phyloP scores from a whole-genome alignment of 2,797 vertebrate species.

The Sebastes minor region DNA sequence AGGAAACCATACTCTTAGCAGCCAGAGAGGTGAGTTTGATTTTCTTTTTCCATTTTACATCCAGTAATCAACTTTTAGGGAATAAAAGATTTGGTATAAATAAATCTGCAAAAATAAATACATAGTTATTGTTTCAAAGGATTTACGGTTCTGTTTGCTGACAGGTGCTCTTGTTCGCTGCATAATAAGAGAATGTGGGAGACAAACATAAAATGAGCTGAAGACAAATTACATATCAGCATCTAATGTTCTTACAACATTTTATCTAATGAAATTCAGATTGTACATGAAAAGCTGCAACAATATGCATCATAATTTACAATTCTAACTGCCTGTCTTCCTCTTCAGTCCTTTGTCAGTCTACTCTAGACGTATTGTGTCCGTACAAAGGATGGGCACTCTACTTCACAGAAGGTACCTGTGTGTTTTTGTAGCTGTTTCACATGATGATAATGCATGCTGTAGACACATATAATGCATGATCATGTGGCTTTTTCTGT shows the following conservation, averaged over 20 bases:
- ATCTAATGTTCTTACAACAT: background rate
- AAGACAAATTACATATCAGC: background rate
- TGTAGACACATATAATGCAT: background rate
- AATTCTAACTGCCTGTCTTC: background rate
- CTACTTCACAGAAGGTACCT: slow-evolving; percentile 94
- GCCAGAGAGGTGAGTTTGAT: slow-evolving; percentile 56
- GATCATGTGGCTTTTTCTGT: background rate
- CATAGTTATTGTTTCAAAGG: background rate
- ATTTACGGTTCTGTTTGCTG: background rate
- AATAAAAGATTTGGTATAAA: background rate
- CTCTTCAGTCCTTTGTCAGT: slow-evolving; percentile 72
- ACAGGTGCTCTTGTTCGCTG: background rate
- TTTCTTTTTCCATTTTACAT: background rate
- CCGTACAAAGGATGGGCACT: slow-evolving; percentile 95
- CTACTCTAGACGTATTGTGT: slow-evolving; percentile 85
- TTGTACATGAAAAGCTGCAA: background rate
- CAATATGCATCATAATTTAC: background rate
- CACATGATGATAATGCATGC: background rate
- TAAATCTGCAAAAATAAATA: background rate
- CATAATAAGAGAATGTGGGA: background rate
- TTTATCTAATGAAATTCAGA: background rate
- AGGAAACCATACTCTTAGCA: slow-evolving; percentile 1
- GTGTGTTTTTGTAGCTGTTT: background rate
- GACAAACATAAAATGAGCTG: background rate
- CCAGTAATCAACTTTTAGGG: background rate